Evolutionary conservation across 2,888 invertebrate species (phyloP), one percentile per base, ranked within the genome.

Genomic region (Drosophila maculinotata): DNA sequence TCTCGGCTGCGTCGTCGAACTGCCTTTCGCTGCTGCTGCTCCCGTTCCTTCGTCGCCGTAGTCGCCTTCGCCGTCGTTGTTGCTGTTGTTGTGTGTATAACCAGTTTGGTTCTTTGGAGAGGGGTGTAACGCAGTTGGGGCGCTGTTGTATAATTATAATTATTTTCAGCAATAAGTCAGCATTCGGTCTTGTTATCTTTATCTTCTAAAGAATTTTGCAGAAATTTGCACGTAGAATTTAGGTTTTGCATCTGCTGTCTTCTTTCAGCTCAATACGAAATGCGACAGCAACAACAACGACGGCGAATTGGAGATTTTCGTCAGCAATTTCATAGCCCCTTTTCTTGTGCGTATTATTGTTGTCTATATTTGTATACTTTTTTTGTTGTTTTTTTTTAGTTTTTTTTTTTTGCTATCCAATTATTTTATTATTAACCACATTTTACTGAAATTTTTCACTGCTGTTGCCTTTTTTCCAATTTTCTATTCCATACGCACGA

Each of bases 81-180:
- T 36, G 41, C 52, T 41, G 70, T 56, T 17, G 73, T 56, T 81
- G 86, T 86, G 77, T 83, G 83, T 82, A 86, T 86, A 82, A 82
- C 86, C 86, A 86, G 81, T 82, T 83, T 85, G 59, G 83, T 77
- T 82, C 72, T 80, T 72, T 52, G 63, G n/a, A n/a, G n/a, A 65
- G 72, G 69, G 58, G 62, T n/a, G 30, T 31, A 57, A 62, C 60
- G 64, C 69, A 62, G 69, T 79, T 76, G 75, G 71, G 41, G 44
- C 28, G 36, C 65, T 82, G 75, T 82, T 82, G 81, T 82, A 86
- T 86, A 82, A 86, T 85, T 82, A 70, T 67, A 84, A 79, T 58
- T 70, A 25, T 73, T 75, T 65, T 53, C 62, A 59, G 45, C 66
- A 69, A 64, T 66, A 54, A 39, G 45, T 70, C 47, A 65, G 53